Base-by-base conservation (phyloP, 2,888 invertebrate species). In the Reticulitermes lucifugus region DNA sequence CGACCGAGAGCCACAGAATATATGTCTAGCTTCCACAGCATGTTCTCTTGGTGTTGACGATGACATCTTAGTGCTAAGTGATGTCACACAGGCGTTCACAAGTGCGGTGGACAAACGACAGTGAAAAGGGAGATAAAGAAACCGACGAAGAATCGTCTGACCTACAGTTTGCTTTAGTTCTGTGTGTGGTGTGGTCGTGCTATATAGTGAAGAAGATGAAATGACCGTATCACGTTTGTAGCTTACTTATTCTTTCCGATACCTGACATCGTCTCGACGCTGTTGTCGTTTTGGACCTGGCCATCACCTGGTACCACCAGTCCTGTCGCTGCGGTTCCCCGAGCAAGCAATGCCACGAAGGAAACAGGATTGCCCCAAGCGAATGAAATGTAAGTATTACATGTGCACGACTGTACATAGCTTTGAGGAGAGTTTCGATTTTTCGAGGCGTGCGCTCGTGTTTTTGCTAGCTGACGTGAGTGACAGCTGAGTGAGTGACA, bases 311-410 rank as follows among this genome's bases (percentile, higher is more conserved):
- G 46, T 46, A 46, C 77, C 46, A 46, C 77, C 75, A 75, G 22
- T 41, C 46, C 75, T 75, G 75, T 75, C 35, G 22, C 75, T 12
- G 84, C 79, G 55, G 77, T 59, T 81, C 59, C 35, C 43, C 43
- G 55, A 25, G 22, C 65, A 79, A 83, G 85, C 83, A 75, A 92
- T 92, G 92, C 91, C 92, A 89, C 91, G 92, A 88, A 90, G 92
- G 90, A 92, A 92, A 90, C 92, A 92, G 90, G 91, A 92, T 90
- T 92, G 92, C 88, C 92, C 92, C 87, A 92, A 92, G 91, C 91
- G 92, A 87, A 92, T 92, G 92, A 92, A 92, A 92, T 92, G 92
- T 92, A 89, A 86, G 86, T 86, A 82, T 59, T 59, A 35, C 29
- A 79, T 60, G 41, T n/a, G 41, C 46, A 77, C 5, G 77, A 77